These are phyloP conservation scores for Phytoseiulus persimilis DNA, from an alignment of 2,888 invertebrate species.

Conservation along the genomic window DNA sequence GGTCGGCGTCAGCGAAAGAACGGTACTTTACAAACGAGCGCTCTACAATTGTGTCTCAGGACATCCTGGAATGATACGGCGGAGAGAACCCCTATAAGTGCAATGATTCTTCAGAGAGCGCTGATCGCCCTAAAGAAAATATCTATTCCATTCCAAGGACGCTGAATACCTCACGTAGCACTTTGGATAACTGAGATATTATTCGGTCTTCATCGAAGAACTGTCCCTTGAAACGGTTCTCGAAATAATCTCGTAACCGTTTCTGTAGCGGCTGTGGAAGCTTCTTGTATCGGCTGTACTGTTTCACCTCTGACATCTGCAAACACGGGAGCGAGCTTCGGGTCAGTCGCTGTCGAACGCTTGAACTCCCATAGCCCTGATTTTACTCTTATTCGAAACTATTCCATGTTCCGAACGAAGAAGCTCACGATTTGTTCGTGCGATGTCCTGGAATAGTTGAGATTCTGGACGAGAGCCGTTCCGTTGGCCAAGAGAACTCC, in stretches of 20 bases:
- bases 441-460: constrained; percentile 17
- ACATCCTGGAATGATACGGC: not conserved
- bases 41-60: not conserved
- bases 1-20: not conserved
- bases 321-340: not conserved
- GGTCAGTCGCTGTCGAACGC: not conserved
- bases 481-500: constrained; percentile 8
- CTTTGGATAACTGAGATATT: not conserved
- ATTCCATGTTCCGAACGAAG: not conserved
- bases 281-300: constrained; percentile 11
- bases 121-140: not conserved
- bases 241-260: not conserved
- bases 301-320: constrained; percentile 23
- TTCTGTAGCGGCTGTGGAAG: constrained; percentile 16
- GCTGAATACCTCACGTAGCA: not conserved
- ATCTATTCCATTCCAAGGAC: not conserved
- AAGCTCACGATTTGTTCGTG: constrained; percentile 12
- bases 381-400: too few relatives aligned
- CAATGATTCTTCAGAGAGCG: too few relatives aligned
- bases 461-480: constrained; percentile 14
- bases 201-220: constrained; percentile 25
- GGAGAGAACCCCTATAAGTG: not conserved
- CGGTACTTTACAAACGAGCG: not conserved
- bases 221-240: constrained; percentile 15
- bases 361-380: not conserved